Evolutionary conservation across 2,797 vertebrate species (phyloP).

Genomic region (Pagetopsis macropterus): DNA sequence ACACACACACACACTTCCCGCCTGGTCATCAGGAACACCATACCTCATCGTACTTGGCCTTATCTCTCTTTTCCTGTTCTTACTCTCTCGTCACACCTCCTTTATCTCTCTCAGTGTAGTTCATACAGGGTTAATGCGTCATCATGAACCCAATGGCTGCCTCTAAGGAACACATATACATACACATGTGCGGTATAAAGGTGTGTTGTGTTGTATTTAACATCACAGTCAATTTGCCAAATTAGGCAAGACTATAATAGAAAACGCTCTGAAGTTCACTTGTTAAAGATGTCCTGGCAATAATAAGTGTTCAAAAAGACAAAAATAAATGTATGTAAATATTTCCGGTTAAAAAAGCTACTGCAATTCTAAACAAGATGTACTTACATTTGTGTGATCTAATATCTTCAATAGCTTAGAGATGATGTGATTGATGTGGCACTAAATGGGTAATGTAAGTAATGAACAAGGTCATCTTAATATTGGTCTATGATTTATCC

Average conservation of each 20-base stretch:
- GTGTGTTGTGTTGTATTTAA: background rate
- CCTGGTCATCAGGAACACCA: constrained; percentile 54
- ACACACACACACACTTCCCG: background rate
- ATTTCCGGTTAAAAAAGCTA: background rate
- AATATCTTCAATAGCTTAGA: background rate
- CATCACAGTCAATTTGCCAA: background rate
- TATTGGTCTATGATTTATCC: constrained; percentile 6
- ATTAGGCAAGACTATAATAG: background rate
- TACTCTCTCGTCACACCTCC: constrained; percentile 54
- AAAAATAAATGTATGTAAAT: background rate
- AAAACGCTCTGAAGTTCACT: background rate
- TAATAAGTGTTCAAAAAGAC: background rate
- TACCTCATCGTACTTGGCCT: constrained; percentile 60
- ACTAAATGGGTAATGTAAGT: constrained; percentile 1
- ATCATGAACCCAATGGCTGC: constrained; percentile 21
- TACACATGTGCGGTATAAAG: constrained; percentile 1
- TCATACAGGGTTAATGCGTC: constrained; percentile 53
- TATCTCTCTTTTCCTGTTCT: constrained; percentile 59
- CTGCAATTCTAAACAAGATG: background rate
- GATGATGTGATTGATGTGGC: background rate
- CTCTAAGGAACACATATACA: background rate
- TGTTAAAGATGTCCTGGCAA: background rate
- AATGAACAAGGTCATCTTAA: constrained; percentile 1
- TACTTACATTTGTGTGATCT: background rate
- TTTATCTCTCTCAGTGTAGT: constrained; percentile 36